Conservation (phyloP, 1,140 invertebrate genomes). For the Aphelinus certus region DNA sequence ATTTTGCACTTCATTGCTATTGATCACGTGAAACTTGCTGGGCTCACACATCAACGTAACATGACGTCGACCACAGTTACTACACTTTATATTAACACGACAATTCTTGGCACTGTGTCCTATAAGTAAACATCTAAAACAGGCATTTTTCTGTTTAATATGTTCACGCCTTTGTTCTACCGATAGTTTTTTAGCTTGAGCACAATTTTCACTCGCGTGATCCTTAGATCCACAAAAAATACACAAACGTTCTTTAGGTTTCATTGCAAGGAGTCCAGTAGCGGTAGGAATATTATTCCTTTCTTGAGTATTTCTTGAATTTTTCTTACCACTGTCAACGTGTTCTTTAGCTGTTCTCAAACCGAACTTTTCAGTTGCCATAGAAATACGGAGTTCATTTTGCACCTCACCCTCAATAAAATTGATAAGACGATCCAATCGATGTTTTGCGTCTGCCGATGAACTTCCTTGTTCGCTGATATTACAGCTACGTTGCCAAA, state of each 20-base stretch:
- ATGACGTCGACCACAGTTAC: conserved; percentile 22
- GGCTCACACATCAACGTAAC: conserved; percentile 23
- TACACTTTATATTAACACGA: conserved; percentile 24
- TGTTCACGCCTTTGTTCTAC: conserved; percentile 17
- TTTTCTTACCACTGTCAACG: neutral
- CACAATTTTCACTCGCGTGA: conserved; percentile 26
- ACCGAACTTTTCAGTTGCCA: conserved; percentile 40
- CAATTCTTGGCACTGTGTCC: conserved; percentile 25
- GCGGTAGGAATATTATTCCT: conserved; percentile 31
- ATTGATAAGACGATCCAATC: too few relatives aligned
- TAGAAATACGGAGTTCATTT: conserved; percentile 43
- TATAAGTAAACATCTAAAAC: conserved; percentile 35
- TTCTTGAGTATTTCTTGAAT: neutral
- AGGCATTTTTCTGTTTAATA: conserved; percentile 22
- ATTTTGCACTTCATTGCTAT: neutral
- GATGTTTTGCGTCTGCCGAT: conserved; percentile 35
- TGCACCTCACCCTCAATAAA: conserved; percentile 48
- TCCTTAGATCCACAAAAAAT: conserved; percentile 35
- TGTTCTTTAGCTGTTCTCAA: conserved; percentile 1
- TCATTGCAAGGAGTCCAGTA: conserved; percentile 23
- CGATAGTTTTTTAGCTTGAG: conserved; percentile 26
- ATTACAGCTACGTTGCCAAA: conserved; percentile 47
- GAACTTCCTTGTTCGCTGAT: too few relatives aligned
- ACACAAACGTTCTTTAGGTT: conserved; percentile 17
- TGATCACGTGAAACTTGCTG: neutral